A percentile compares a stretch with the other conserved stretches of the same genome.
Evolutionary conservation across 2,888 invertebrate species (phyloP).

Genomic region (Xestoiulus laeticollis): DNA sequence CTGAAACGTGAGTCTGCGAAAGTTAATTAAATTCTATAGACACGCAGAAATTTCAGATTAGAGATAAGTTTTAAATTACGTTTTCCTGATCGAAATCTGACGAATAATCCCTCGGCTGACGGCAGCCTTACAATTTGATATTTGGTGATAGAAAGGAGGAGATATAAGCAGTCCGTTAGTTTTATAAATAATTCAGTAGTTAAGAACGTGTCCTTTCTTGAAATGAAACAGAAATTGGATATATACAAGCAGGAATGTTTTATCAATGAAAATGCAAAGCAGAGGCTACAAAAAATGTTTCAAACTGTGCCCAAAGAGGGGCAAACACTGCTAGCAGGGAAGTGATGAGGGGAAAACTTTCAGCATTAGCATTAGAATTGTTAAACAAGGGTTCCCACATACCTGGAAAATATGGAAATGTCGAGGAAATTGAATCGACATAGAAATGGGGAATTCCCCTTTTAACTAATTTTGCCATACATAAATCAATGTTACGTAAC

Average conservation of each 20-base stretch:
- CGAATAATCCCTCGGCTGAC: background rate
- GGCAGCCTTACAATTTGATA: background rate
- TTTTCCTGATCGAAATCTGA: background rate
- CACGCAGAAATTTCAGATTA: background rate
- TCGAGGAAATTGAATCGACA: too few relatives aligned
- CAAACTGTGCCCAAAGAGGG: background rate
- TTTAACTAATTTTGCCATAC: too few relatives aligned
- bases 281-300: background rate
- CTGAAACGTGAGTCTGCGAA: background rate
- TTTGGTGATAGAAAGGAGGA: background rate
- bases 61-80: background rate
- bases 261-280: background rate
- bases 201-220: background rate
- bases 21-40: background rate
- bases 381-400: too few relatives aligned
- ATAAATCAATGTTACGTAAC: too few relatives aligned
- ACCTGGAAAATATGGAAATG: too few relatives aligned
- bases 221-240: background rate
- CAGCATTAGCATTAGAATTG: too few relatives aligned
- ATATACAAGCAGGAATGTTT: too few relatives aligned
- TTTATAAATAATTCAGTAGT: too few relatives aligned
- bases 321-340: too few relatives aligned
- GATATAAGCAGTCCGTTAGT: background rate
- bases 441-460: too few relatives aligned
- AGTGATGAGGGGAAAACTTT: too few relatives aligned